A percentile compares a stretch with the other conserved stretches of the same genome.
Evolutionary conservation across 2,888 invertebrate genomes (phyloP).

Genomic region (Orgyia antiqua): DNA sequence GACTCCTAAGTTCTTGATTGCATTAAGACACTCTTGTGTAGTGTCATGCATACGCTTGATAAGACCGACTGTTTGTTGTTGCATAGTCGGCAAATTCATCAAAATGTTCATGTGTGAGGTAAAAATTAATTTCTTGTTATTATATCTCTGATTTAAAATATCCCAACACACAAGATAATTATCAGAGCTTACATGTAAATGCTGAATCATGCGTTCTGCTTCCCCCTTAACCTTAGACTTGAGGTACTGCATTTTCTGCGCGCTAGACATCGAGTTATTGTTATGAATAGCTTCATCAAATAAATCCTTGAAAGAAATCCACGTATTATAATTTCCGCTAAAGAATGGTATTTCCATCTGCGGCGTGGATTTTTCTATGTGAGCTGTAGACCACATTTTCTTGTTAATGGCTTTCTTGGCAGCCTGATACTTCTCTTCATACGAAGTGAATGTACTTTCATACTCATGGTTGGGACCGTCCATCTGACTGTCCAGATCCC

Average conservation of each 20-base stretch:
- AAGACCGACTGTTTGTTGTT: no score
- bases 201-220: conserved; percentile 2
- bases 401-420: not conserved
- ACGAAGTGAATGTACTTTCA: not conserved
- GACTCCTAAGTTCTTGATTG: conserved; percentile 5
- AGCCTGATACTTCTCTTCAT: not conserved
- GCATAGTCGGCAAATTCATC: no score
- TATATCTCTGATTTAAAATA: conserved; percentile 4
- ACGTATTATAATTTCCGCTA: not conserved
- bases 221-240: not conserved
- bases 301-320: not conserved
- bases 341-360: not conserved
- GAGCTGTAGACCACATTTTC: not conserved
- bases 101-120: conserved; percentile 5
- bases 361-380: not conserved
- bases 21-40: no score
- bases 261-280: not conserved
- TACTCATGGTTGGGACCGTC: not conserved
- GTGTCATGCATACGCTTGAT: no score
- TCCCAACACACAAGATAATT: conserved; percentile 4
- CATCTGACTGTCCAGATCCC: not conserved
- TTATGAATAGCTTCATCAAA: not conserved
- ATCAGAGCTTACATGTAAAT: conserved; percentile 3
- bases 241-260: not conserved
- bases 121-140: conserved; percentile 4